Evolutionary conservation across 2,888 invertebrate species (phyloP), one percentile per base, ranked within the genome.

Genomic region (Caenorhabditis drosophilae): DNA sequence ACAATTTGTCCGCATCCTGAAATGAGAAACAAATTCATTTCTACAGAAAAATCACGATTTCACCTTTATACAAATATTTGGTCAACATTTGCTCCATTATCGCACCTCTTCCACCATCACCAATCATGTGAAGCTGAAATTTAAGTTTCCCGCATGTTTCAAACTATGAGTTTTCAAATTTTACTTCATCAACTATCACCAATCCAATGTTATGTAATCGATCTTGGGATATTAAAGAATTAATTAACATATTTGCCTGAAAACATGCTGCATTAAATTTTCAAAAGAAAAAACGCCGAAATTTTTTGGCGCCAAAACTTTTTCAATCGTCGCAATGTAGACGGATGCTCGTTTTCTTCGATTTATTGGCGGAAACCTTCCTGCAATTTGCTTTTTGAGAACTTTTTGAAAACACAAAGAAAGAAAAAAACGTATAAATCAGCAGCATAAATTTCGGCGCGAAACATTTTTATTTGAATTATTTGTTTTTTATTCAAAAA

Each of bases 241-340:
- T 86, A 18, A 95, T 85, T 4, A 98, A 85, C 7, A 91, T 90
- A 47, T 91, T 87, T 3, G 91, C 93, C 85, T 63, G 18, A 44
- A 54, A 42, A 20, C 22, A 42, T 23, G 15, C 2, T 38, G 4
- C 38, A 11, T 38, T 18, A 38, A 38, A 38, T 38, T 31, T 31
- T 31, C 31, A 31, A 12, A 31, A 9, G 12, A 31, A 31, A 38
- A 38, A 11, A 38, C n/a, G 38, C 18, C 38, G 7, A 49, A 50
- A 44, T 34, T 20, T 12, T 3, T 34, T n/a, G n/a, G n/a, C n/a
- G n/a, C n/a, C n/a, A n/a, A 18, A 25, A 54, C 66, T 42, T 96
- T 96, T 85, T 98, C 97, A 67, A 96, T 93, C 0, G 97, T 97
- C 1, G 92, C 92, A 41, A 97, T 88, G 81, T 90, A 97, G 42